Percentiles rank a stretch among this genome's conserved stretches.
Conservation (phyloP, 2,888 invertebrate species). For the Pristionchus japonicus region DNA sequence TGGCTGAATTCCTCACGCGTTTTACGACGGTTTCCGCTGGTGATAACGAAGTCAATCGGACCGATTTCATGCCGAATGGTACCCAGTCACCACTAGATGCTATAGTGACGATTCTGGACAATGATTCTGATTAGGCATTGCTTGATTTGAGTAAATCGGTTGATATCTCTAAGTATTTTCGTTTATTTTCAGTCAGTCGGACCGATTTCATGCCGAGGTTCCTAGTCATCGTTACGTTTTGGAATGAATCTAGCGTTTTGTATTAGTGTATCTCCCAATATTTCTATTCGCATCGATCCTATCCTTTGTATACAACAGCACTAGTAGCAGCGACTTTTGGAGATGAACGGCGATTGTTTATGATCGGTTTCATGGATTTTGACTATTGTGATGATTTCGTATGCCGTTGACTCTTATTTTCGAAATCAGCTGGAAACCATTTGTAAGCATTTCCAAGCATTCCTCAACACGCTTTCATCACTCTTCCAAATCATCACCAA, state of each 20-base stretch:
- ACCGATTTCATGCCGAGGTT: neutral
- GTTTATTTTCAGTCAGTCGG: neutral
- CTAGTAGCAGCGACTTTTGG: too few species aligned
- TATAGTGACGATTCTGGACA: neutral
- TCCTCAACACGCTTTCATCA: neutral
- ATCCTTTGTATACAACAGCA: too few species aligned
- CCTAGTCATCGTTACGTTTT: too few species aligned
- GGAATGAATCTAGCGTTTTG: too few species aligned
- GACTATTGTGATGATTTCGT: neutral
- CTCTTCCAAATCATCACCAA: neutral
- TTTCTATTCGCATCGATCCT: too few species aligned
- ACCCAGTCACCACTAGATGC: neutral
- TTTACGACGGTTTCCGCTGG: neutral
- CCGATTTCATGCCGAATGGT: neutral
- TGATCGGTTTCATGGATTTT: too few species aligned
- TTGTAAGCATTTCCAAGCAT: neutral
- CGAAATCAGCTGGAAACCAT: neutral
- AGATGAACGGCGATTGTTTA: too few species aligned
- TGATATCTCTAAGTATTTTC: too few species aligned
- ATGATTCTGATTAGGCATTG: too few species aligned
- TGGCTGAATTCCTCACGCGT: neutral
- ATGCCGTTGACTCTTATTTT: neutral
- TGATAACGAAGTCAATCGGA: neutral
- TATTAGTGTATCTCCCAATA: too few species aligned
- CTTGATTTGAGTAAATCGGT: too few species aligned